phyloP scores from a whole-genome alignment of 2,113 vertebrate genomes.

The Xerus inauris region DNA sequence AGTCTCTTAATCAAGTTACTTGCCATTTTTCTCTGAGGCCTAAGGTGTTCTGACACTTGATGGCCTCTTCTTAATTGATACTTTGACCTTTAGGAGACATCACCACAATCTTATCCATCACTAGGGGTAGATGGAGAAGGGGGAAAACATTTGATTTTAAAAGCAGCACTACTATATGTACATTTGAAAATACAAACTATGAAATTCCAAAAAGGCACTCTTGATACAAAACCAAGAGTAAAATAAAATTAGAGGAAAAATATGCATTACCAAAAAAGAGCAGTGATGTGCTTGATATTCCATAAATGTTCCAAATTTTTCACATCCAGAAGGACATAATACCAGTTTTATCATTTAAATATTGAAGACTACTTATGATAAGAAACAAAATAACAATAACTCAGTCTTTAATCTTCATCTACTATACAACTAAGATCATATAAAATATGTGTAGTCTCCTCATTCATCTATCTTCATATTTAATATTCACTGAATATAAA shows the following conservation, averaged over 20 bases:
- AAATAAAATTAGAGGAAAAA: slow-evolving; percentile 51
- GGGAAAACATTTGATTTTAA: not conserved
- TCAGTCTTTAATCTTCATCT: slow-evolving; percentile 47
- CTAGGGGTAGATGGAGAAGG: accelerated
- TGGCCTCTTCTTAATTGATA: not conserved
- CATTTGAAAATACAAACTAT: not conserved
- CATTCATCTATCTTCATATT: slow-evolving; percentile 71
- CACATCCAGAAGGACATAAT: not conserved
- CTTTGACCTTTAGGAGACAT: not conserved
- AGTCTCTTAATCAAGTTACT: not conserved
- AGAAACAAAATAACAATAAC: slow-evolving; percentile 44
- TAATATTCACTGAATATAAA: slow-evolving; percentile 75
- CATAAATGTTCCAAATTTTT: slow-evolving; percentile 49
- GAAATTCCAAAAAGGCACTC: not conserved
- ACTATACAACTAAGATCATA: slow-evolving; percentile 77
- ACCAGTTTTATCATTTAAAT: not conserved
- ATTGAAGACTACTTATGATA: slow-evolving; percentile 21
- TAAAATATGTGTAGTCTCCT: slow-evolving; percentile 48
- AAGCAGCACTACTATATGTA: not conserved
- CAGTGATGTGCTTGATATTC: not conserved
- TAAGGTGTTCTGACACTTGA: not conserved
- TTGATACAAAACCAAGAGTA: not conserved
- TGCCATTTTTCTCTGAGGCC: not conserved
- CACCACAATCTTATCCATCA: not conserved
- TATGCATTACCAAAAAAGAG: not conserved